Base-by-base conservation (phyloP, 2,113 vertebrate species). In the Corythoichthys haematopterus region DNA sequence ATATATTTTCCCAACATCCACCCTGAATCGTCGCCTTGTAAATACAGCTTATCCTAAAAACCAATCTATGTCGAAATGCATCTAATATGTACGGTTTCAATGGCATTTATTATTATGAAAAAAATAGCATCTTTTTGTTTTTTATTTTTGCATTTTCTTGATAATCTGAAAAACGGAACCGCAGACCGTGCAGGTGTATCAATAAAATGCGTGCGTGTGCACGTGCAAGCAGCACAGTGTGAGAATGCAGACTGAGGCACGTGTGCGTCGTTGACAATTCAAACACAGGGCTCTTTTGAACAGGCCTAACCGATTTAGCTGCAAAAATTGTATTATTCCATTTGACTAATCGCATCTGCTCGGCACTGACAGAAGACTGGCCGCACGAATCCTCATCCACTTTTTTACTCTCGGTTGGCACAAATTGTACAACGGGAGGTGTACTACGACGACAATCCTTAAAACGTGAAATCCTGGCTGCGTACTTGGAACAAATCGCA, bases 241-340 rank as follows among this genome's bases (percentile, higher is more conserved):
- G 16, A 46, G 43, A 14, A 14, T 6, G 16, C 35, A 8, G 59
- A 16, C n/a, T 11, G 16, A 16, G 11, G 37, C 13, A 47, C 68
- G 56, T 66, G 63, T 16, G 28, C 35, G 72, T 8, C 28, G 3
- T 4, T 64, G 40, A 6, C 55, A 6, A 13, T 55, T 33, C 52
- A 28, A 55, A 35, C 20, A 33, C 81, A 89, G 82, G 90, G 77
- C 78, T 71, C 70, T 59, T 66, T 68, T 87, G 76, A 91, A 89
- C 65, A 68, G 69, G 33, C 71, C 70, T 80, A 88, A 89, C 71
- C 71, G 65, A 82, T 80, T 91, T 89, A 88, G 80, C n/a, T 48
- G 77, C 50, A 75, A 80, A 87, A 91, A 90, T 88, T 64, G 1
- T 79, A 80, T 92, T 88, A 87, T 75, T 84, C 45, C 63, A 87